A percentile compares a stretch with the other conserved stretches of the same genome.
Conservation (phyloP, 2,888 invertebrate genomes). For the Anagyrus pseudococci region DNA sequence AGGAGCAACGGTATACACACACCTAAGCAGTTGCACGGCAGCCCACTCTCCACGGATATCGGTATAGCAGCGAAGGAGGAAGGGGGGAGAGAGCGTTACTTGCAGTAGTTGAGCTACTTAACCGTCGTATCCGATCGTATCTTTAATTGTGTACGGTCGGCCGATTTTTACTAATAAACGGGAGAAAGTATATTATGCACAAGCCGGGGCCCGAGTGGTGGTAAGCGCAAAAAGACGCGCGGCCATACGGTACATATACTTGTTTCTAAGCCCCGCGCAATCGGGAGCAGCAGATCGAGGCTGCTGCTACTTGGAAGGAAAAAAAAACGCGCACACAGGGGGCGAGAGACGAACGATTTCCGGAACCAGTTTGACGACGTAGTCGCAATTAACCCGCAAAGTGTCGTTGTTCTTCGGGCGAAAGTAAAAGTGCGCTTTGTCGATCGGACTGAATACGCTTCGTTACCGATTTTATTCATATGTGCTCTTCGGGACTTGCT, state of each 20-base stretch:
- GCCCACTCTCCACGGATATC: too few relatives aligned
- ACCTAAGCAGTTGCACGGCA: too few relatives aligned
- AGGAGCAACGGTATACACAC: too few relatives aligned
- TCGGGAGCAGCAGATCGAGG: conserved; percentile 12
- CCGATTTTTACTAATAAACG: conserved; percentile 26
- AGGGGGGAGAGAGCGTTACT: too few relatives aligned
- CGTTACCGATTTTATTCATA: conserved; percentile 7
- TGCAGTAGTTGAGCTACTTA: too few relatives aligned
- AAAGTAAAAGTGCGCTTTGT: conserved; percentile 35
- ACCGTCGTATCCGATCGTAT: too few relatives aligned
- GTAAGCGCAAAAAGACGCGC: too few relatives aligned
- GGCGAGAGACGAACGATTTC: conserved; percentile 26
- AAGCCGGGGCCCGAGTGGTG: neutral
- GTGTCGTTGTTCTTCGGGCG: conserved; percentile 15
- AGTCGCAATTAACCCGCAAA: conserved; percentile 32
- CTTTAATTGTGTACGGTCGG: too few relatives aligned
- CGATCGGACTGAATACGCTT: neutral
- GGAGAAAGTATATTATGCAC: conserved; percentile 18
- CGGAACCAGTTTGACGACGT: conserved; percentile 38
- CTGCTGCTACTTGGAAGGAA: neutral
- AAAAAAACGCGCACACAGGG: neutral
- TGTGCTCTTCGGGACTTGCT: neutral
- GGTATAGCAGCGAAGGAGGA: too few relatives aligned
- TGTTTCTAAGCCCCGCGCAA: conserved; percentile 1
- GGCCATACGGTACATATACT: neutral